A percentile compares a stretch with the other conserved stretches of the same genome.
phyloP scores from a whole-genome alignment of 2,113 vertebrate species.

The Burhinus oedicnemus region DNA sequence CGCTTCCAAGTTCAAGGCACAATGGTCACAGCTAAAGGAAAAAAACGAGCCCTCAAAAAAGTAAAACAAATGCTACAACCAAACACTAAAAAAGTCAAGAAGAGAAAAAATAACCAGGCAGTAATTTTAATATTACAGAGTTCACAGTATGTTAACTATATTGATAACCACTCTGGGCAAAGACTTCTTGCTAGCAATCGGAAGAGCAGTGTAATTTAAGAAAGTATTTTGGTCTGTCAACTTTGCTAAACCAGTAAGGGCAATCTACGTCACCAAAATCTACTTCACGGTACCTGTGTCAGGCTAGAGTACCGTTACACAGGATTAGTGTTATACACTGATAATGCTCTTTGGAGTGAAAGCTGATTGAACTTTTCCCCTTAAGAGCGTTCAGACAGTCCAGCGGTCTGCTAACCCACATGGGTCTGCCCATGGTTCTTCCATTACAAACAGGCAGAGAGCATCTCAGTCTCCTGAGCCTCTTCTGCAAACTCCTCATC shows the following conservation, averaged over 20 bases:
- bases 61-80: not conserved
- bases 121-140: not conserved
- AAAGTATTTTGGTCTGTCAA: not conserved
- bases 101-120: not conserved
- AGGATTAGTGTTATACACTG: slow-evolving; percentile 61
- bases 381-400: not conserved
- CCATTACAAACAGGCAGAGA: not conserved
- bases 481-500: not conserved
- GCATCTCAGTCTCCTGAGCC: not conserved
- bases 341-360: slow-evolving; percentile 66
- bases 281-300: slow-evolving; percentile 30
- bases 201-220: not conserved
- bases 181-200: not conserved
- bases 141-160: not conserved
- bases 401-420: slow-evolving; percentile 46
- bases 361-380: slow-evolving; percentile 62
- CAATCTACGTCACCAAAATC: not conserved
- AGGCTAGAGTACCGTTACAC: not conserved
- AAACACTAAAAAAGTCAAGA: not conserved
- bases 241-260: not conserved
- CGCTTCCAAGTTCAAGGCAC: not conserved
- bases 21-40: not conserved
- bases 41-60: not conserved
- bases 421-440: not conserved
- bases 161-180: not conserved